Evolutionary conservation across 2,888 invertebrate genomes (phyloP), one percentile per base, ranked within the genome.

Genomic region (Coenonympha arcania): DNA sequence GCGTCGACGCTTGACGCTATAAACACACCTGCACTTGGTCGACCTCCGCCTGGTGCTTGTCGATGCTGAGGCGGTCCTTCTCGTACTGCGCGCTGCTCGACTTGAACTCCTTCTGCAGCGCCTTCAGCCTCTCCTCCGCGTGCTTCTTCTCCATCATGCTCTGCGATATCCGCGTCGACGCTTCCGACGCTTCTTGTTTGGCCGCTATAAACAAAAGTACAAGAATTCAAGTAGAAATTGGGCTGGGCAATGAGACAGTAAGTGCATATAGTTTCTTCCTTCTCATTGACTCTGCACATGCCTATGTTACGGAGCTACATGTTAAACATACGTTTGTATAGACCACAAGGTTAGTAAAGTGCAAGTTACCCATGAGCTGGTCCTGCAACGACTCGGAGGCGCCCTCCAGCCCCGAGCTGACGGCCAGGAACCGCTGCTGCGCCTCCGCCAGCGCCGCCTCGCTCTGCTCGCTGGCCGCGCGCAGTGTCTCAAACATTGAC

Each of bases 351-450:
- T 3, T 26, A 41, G 15, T 26, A 16, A 8, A 19, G 30, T 30
- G 18, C 5, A 9, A 9, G 19, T 11, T 13, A 93, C 93, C 90
- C 73, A 96, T 96, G 15, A 98, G 88, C 72, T 96, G 96, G 59
- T 96, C 95, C 70, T 95, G 94, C 46, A 98, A 85, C 0, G 97
- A 94, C 26, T 93, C 93, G 4, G 94, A 91, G 13, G 91, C 93
- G 58, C 91, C 93, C 44, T 93, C 91, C 62, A 93, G 87, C 6
- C 98, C 98, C 24, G 93, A 89, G 66, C 92, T 93, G 31, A 96
- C 90, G 15, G 95, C 95, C 66, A 98, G 92, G 66, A 92, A 94
- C 58, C 90, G 90, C 57, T 90, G 90, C 77, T 95, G 93, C 0
- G 96, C 95, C 26, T 86, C 88, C 6, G 86, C 84, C 58, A 94